These are phyloP conservation scores for Incurvaria masculella DNA, from an alignment of 2,888 invertebrate species.

Conservation along the genomic window DNA sequence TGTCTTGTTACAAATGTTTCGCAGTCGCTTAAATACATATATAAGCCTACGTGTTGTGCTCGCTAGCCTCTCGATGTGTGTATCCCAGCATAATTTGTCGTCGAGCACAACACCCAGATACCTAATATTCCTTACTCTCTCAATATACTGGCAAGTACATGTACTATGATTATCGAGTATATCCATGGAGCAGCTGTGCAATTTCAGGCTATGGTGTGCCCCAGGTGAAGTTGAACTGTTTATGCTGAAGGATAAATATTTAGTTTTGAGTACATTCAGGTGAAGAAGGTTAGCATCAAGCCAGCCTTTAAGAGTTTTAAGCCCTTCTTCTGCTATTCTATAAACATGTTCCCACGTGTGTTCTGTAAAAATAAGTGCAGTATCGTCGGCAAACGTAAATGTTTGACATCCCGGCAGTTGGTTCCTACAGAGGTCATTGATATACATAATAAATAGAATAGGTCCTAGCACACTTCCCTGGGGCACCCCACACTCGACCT, in stretches of 20 bases:
- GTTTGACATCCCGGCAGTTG: neutral
- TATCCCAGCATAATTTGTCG: neutral
- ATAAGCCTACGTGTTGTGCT: neutral
- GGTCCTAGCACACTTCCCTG: neutral
- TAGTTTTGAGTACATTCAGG: neutral
- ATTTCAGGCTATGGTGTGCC: neutral
- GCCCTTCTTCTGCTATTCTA: neutral
- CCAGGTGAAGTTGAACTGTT: neutral
- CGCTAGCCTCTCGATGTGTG: neutral
- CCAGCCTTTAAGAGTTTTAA: neutral
- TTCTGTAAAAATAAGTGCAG: neutral
- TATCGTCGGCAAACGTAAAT: neutral
- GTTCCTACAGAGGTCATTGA: neutral
- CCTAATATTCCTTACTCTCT: neutral
- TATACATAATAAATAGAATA: neutral
- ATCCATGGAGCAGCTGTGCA: neutral
- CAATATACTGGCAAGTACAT: neutral
- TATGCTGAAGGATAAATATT: neutral
- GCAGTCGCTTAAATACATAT: neutral
- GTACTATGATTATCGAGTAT: neutral
- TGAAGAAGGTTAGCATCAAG: neutral
- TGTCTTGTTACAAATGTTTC: neutral
- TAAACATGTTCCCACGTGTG: neutral
- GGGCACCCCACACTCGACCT: neutral
- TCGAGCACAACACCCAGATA: neutral